Evolutionary conservation across 2,797 vertebrate species (phyloP).

Genomic region (Sebastolobus alascanus): DNA sequence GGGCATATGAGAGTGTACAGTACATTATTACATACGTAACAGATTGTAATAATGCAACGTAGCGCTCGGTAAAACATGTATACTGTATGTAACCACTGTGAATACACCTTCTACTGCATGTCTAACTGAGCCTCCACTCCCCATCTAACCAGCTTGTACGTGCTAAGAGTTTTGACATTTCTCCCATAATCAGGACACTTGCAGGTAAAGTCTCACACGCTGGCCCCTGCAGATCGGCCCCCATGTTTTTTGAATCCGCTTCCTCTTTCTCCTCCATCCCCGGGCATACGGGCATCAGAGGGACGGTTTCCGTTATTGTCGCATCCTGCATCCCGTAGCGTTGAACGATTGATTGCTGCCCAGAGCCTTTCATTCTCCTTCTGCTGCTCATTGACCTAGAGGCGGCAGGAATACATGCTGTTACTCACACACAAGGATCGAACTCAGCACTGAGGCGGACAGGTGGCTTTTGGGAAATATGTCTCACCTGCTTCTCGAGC

Average conservation of each 20-base stretch:
- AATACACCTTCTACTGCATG: conserved; percentile 17
- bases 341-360: conserved; percentile 77
- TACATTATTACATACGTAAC: conserved; percentile 48
- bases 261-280: conserved; percentile 58
- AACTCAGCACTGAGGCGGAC: not conserved
- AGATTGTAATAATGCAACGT: conserved; percentile 47
- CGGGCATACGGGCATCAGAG: conserved; percentile 36
- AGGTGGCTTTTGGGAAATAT: not conserved
- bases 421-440: not conserved
- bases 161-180: conserved; percentile 46
- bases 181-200: conserved; percentile 11
- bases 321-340: conserved; percentile 48
- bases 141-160: conserved; percentile 25
- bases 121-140: conserved; percentile 18
- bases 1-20: conserved; percentile 26
- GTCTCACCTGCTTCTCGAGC: conserved; percentile 85
- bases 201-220: conserved; percentile 65
- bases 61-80: conserved; percentile 43
- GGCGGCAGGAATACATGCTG: not conserved
- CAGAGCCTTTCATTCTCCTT: conserved; percentile 85
- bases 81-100: conserved; percentile 45
- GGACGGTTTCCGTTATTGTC: conserved; percentile 69
- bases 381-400: conserved; percentile 82
- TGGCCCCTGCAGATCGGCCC: conserved; percentile 71
- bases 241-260: conserved; percentile 62